phyloP scores from a whole-genome alignment of 2,113 vertebrate species.

The Vanacampus margaritifer region DNA sequence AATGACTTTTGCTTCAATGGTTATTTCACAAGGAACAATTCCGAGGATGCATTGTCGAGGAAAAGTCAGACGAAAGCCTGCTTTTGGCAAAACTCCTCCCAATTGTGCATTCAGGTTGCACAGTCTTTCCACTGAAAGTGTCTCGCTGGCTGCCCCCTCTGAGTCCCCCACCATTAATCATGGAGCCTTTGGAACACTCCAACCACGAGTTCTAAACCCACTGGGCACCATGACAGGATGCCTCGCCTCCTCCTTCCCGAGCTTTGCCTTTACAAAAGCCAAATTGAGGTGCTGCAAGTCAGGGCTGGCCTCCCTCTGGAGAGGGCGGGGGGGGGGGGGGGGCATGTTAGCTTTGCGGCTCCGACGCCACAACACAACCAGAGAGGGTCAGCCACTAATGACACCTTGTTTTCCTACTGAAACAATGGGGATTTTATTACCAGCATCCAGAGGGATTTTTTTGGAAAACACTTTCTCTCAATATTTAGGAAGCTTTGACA shows the following conservation, averaged over 20 bases:
- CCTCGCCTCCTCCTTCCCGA: constrained; percentile 56
- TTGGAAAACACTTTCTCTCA: constrained; percentile 12
- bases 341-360: constrained; percentile 48
- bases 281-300: constrained; percentile 62
- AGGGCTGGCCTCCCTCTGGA: constrained; percentile 54
- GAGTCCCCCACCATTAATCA: constrained; percentile 68
- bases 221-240: constrained; percentile 67
- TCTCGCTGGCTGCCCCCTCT: constrained; percentile 59
- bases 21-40: constrained; percentile 49
- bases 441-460: constrained; percentile 5
- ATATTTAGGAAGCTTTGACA: constrained; percentile 33
- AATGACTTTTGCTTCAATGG: constrained; percentile 21
- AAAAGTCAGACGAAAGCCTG: constrained; percentile 49
- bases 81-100: constrained; percentile 51
- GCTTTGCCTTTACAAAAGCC: constrained; percentile 52
- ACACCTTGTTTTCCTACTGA: constrained; percentile 39
- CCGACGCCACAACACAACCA: constrained; percentile 39
- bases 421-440: constrained; percentile 22
- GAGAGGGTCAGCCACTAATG: constrained; percentile 28
- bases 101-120: constrained; percentile 68
- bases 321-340: constrained; percentile 13
- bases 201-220: constrained; percentile 69
- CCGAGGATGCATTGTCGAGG: constrained; percentile 41
- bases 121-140: constrained; percentile 51
- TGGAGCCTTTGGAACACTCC: constrained; percentile 61